Conservation (phyloP, 1,140 invertebrate genomes). For the Zelostemma sp. region DNA sequence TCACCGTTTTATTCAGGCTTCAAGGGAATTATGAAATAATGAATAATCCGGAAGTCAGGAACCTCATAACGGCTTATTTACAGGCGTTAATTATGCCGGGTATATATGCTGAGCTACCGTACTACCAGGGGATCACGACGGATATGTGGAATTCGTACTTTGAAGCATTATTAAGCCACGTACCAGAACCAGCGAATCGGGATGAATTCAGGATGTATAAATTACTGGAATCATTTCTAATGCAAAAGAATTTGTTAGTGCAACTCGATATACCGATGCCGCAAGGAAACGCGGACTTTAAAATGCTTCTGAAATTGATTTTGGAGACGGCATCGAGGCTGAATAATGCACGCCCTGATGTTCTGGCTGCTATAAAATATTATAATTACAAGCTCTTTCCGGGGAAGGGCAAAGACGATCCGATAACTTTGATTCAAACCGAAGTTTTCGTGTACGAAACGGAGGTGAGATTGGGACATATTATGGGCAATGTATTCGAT, state of each 20-base stretch:
- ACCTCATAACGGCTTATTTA: background rate
- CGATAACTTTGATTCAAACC: constrained; percentile 34
- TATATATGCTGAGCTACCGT: background rate
- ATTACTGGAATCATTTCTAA: background rate
- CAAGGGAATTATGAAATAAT: background rate
- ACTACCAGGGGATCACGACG: background rate
- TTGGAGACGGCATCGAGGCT: constrained; percentile 8
- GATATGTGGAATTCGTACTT: background rate
- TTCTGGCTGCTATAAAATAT: constrained; percentile 17
- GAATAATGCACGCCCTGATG: background rate
- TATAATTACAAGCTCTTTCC: constrained; percentile 25
- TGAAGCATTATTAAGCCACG: background rate
- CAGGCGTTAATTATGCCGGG: background rate
- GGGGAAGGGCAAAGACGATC: constrained; percentile 5
- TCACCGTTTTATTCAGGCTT: background rate
- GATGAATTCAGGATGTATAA: background rate
- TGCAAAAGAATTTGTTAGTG: background rate
- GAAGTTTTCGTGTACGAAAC: constrained; percentile 13
- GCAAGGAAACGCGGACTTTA: background rate
- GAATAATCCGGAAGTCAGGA: background rate
- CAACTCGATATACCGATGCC: background rate
- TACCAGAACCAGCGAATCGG: background rate
- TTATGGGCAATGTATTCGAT: constrained; percentile 38
- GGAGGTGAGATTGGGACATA: constrained; percentile 27
- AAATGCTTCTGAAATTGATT: constrained; percentile 18